A percentile compares a stretch with the other conserved stretches of the same genome.
Evolutionary conservation across 2,113 vertebrate genomes (phyloP).

Genomic region (Alexandromys fortis): DNA sequence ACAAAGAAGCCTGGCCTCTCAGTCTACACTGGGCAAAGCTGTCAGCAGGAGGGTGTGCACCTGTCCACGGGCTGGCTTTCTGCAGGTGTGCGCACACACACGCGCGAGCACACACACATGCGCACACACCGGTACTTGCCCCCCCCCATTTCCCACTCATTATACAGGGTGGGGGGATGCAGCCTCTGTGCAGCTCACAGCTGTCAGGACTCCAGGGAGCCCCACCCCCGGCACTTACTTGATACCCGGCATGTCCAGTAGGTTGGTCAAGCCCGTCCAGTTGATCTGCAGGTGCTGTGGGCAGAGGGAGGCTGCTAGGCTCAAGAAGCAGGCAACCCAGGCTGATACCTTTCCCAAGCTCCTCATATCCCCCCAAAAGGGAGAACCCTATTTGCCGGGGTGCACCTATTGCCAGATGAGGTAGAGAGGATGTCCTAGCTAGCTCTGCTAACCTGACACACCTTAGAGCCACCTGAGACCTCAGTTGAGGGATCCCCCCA

Average conservation of each 20-base stretch:
- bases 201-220: background rate
- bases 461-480: background rate
- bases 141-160: background rate
- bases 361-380: background rate
- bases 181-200: background rate
- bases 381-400: background rate
- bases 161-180: background rate
- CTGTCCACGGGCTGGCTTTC: background rate
- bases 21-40: background rate
- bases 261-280: constrained; percentile 97
- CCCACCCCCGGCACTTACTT: constrained; percentile 85
- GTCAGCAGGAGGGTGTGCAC: background rate
- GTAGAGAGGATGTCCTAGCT: background rate
- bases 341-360: background rate
- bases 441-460: background rate
- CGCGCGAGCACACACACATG: background rate
- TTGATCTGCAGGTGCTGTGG: constrained; percentile 91
- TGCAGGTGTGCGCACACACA: too few species aligned
- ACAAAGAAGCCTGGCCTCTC: background rate
- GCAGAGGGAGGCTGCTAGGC: background rate
- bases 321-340: background rate
- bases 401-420: background rate
- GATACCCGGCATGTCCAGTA: constrained; percentile 93
- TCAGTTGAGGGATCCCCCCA: background rate
- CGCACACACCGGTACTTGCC: background rate